phyloP scores from a whole-genome alignment of 1,140 invertebrate genomes.

The Marisa cornuarietis region DNA sequence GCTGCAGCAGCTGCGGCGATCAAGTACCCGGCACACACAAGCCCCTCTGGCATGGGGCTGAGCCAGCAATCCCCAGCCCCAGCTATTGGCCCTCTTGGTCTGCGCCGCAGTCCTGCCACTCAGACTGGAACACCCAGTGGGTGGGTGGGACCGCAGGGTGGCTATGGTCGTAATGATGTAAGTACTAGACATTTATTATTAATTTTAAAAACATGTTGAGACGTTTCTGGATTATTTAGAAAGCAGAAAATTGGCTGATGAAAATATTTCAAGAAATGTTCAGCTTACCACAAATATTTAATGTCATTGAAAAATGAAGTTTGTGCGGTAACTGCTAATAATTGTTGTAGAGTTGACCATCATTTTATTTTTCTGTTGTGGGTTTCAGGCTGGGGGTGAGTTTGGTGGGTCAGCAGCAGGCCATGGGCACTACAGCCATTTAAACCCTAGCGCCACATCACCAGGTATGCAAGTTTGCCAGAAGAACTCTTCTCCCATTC shows the following conservation, averaged over 20 bases:
- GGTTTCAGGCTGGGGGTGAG: conserved; percentile 21
- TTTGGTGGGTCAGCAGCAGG: conserved; percentile 16
- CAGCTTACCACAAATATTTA: too few species aligned
- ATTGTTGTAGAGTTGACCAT: too few species aligned
- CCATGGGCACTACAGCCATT: conserved; percentile 74
- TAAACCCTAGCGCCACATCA: conserved; percentile 74
- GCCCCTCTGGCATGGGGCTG: conserved; percentile 38
- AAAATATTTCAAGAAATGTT: too few species aligned
- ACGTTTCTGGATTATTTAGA: not conserved
- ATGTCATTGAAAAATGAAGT: too few species aligned
- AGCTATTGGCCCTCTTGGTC: conserved; percentile 34
- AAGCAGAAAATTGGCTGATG: too few species aligned
- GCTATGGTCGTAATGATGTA: conserved; percentile 48
- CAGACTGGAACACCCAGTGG: conserved; percentile 22
- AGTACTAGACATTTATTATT: conserved; percentile 6
- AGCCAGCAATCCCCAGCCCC: conserved; percentile 33
- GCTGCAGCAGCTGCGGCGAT: conserved; percentile 38
- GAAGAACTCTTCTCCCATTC: too few species aligned
- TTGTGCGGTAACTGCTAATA: too few species aligned
- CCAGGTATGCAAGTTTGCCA: conserved; percentile 49
- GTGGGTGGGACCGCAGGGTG: conserved; percentile 41
- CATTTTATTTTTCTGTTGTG: not conserved
- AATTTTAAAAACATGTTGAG: not conserved
- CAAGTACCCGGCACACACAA: conserved; percentile 52
- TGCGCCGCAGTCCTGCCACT: conserved; percentile 43